Evolutionary conservation across 2,797 vertebrate species (phyloP).

Genomic region (Simalia tracyae): DNA sequence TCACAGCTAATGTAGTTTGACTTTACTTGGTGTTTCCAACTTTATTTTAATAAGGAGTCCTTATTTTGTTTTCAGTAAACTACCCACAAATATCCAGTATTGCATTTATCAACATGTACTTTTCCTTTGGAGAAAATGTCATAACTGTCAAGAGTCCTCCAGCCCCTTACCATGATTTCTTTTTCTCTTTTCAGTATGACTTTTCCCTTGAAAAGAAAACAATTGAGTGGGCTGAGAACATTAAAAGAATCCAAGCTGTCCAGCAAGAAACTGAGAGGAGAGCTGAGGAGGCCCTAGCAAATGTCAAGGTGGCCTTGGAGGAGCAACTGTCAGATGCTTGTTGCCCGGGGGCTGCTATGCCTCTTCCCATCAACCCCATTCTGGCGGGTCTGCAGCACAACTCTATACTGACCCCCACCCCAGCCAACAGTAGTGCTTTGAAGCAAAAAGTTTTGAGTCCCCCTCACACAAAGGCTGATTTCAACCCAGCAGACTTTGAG

Average conservation of each 20-base stretch:
- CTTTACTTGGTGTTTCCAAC: background rate
- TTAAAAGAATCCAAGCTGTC: constrained; percentile 83
- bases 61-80: background rate
- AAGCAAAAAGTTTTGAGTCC: constrained; percentile 80
- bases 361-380: constrained; percentile 90
- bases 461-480: constrained; percentile 76
- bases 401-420: constrained; percentile 90
- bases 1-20: background rate
- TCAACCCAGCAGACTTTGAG: constrained; percentile 97
- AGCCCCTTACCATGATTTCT: background rate
- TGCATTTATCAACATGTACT: rapidly evolving
- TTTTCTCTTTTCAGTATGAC: constrained; percentile 84
- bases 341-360: constrained; percentile 74
- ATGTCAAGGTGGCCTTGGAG: constrained; percentile 59
- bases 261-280: constrained; percentile 80
- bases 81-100: background rate
- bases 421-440: constrained; percentile 81
- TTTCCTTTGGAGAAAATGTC: background rate
- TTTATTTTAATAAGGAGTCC: background rate
- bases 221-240: constrained; percentile 85
- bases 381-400: constrained; percentile 90
- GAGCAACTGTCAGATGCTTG: constrained; percentile 61
- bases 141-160: background rate
- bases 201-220: constrained; percentile 91
- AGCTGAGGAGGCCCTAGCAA: constrained; percentile 59